phyloP scores from a whole-genome alignment of 1,140 invertebrate species.

The Orius insidiosus region DNA sequence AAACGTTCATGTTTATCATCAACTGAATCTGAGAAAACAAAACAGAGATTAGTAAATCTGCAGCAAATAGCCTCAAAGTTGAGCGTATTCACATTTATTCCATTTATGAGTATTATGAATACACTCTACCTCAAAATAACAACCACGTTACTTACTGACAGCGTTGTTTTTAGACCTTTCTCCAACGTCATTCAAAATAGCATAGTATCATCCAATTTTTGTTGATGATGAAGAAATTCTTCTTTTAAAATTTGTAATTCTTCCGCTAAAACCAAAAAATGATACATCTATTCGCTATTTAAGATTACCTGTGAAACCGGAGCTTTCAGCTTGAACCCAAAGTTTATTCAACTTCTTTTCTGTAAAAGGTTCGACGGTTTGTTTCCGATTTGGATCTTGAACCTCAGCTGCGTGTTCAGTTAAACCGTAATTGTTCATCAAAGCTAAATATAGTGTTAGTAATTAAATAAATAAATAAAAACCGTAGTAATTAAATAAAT shows the following conservation, averaged over 20 bases:
- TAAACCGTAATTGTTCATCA: conserved; percentile 66
- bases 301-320: conserved; percentile 53
- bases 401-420: conserved; percentile 62
- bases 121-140: too few species aligned
- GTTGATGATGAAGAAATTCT: conserved; percentile 82
- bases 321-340: conserved; percentile 73
- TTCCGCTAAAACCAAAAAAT: conserved; percentile 32
- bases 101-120: not conserved
- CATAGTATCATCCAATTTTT: conserved; percentile 79
- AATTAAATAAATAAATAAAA: not conserved
- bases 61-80: too few species aligned
- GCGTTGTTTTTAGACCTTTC: conserved; percentile 31
- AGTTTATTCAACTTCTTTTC: conserved; percentile 80
- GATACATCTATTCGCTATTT: conserved; percentile 7
- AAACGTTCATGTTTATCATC: conserved; percentile 33
- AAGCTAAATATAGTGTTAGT: conserved; percentile 28
- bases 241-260: conserved; percentile 70
- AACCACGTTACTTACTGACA: conserved; percentile 38
- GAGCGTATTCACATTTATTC: too few species aligned
- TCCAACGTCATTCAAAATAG: conserved; percentile 51
- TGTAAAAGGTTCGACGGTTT: conserved; percentile 27
- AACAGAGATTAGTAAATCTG: too few species aligned
- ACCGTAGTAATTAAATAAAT: conserved; percentile 3
- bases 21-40: conserved; percentile 24
- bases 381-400: conserved; percentile 34